phyloP scores from a whole-genome alignment of 1,140 invertebrate genomes.

The Reticulitermes speratus region DNA sequence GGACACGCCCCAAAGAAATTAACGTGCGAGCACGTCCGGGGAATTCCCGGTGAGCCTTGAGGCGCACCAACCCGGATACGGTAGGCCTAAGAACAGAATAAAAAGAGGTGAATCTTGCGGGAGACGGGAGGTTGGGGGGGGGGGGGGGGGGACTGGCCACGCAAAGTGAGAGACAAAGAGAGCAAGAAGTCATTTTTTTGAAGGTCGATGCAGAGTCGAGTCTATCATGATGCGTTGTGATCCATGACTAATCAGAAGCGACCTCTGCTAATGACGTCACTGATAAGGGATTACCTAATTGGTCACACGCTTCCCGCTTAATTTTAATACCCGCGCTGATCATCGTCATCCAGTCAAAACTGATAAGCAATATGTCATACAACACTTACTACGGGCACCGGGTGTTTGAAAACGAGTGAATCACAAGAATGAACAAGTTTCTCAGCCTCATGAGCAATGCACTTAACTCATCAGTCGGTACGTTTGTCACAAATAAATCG shows the following conservation, averaged over 20 bases:
- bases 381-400: neutral
- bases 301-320: neutral
- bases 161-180: neutral
- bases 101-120: neutral
- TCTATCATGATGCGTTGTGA: neutral
- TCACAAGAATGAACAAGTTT: too few relatives aligned
- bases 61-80: constrained; percentile 22
- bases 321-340: neutral
- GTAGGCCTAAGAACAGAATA: neutral
- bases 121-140: too few relatives aligned
- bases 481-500: too few relatives aligned
- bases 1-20: neutral
- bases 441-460: too few relatives aligned
- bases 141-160: neutral
- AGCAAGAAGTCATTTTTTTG: neutral
- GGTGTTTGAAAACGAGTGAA: neutral
- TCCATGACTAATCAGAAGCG: neutral
- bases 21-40: neutral
- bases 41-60: constrained; percentile 16
- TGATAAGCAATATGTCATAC: neutral
- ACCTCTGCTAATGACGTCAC: neutral
- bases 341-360: neutral
- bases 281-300: neutral
- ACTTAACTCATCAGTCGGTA: too few relatives aligned
- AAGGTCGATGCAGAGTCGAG: neutral